A percentile compares a stretch with the other conserved stretches of the same genome.
These are phyloP conservation scores for Lampropteryx suffumata DNA, from an alignment of 2,888 invertebrate genomes.

Conservation along the genomic window DNA sequence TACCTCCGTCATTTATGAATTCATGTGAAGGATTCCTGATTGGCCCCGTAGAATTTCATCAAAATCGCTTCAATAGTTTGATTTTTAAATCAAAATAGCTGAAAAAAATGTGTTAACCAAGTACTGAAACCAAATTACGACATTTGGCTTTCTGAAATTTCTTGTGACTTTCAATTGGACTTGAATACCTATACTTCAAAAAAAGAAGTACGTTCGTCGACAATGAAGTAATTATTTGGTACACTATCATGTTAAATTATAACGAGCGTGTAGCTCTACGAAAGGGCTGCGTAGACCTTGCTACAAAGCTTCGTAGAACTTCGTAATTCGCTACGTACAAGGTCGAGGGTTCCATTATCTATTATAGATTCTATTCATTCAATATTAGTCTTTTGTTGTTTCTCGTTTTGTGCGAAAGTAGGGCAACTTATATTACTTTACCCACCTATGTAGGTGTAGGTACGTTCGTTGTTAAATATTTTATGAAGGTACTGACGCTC, in stretches of 20 bases:
- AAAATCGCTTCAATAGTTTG: too few relatives aligned
- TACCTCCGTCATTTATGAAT: too few relatives aligned
- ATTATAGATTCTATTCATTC: constrained; percentile 55
- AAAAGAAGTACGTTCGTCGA: not conserved
- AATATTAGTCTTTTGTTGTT: constrained; percentile 63
- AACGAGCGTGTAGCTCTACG: not conserved
- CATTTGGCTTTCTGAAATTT: too few relatives aligned
- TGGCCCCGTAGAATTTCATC: too few relatives aligned
- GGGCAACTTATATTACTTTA: constrained; percentile 56
- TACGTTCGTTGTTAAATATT: constrained; percentile 38
- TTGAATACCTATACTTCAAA: not conserved
- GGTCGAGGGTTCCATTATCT: constrained; percentile 44
- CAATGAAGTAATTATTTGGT: too few relatives aligned
- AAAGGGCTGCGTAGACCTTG: constrained; percentile 28
- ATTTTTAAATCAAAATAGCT: too few relatives aligned
- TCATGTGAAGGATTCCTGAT: too few relatives aligned
- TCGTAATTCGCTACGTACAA: constrained; percentile 47
- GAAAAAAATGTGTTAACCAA: too few relatives aligned
- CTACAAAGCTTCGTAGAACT: constrained; percentile 48
- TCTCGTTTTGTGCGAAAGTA: constrained; percentile 65
- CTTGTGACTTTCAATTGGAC: too few relatives aligned
- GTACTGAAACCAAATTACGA: too few relatives aligned
- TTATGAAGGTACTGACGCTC: constrained; percentile 26
- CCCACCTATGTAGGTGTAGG: too few relatives aligned
- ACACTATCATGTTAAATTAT: not conserved